A percentile compares a stretch with the other conserved stretches of the same genome.
These are phyloP conservation scores for Eucidaris tribuloides DNA, from an alignment of 35 echinoderm and acorn worm species.

Conservation along the genomic window DNA sequence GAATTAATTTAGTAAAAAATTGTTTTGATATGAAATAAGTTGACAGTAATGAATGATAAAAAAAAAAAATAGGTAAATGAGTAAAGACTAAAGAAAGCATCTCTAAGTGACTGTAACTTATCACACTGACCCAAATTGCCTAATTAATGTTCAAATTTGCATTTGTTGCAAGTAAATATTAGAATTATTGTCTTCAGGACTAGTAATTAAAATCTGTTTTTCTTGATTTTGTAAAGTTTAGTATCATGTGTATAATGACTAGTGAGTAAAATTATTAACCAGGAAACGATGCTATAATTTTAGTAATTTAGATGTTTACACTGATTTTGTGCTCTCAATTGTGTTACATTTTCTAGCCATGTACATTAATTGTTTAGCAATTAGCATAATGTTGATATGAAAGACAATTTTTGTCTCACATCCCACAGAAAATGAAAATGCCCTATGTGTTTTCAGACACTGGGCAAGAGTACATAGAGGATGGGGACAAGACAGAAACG, in stretches of 20 bases:
- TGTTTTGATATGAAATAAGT: no score
- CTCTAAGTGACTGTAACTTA: no score
- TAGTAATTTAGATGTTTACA: not conserved
- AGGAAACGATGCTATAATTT: no score
- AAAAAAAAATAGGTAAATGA: no score
- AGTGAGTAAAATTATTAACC: not conserved
- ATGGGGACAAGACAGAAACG: slow-evolving; percentile 55
- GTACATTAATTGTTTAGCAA: not conserved
- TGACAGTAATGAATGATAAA: no score
- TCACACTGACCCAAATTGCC: no score
- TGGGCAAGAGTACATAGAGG: slow-evolving; percentile 64
- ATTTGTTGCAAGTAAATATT: no score
- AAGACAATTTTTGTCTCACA: not conserved
- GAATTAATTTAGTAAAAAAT: no score
- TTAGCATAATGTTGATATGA: not conserved
- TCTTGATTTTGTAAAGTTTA: not conserved
- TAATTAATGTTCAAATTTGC: no score
- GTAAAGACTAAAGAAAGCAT: no score
- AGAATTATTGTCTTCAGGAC: no score
- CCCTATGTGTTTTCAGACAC: slow-evolving; percentile 63
- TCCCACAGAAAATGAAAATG: slow-evolving; percentile 75
- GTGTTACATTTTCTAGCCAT: not conserved
- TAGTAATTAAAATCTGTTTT: no score
- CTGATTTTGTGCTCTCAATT: not conserved
- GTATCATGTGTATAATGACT: not conserved